phyloP scores from a whole-genome alignment of 2,797 vertebrate genomes.

The Scomberomorus guttatus region DNA sequence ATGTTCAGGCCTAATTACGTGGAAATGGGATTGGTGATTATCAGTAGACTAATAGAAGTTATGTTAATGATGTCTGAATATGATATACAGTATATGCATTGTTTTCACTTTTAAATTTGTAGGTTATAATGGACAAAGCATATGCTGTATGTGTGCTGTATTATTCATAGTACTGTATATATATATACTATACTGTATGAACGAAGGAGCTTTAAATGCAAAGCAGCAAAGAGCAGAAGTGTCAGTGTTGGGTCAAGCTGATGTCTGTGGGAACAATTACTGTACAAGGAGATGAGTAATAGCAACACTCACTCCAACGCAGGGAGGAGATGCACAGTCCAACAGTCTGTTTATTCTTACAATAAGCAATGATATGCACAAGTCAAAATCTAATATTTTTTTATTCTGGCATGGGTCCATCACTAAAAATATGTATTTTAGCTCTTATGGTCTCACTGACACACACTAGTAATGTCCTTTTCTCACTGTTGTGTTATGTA shows the following conservation, averaged over 20 bases:
- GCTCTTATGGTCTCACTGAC: background rate
- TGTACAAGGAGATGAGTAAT: background rate
- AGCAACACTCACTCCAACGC: background rate
- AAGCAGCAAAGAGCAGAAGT: slow-evolving; percentile 1
- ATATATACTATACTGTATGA: background rate
- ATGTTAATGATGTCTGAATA: background rate
- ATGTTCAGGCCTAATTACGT: slow-evolving; percentile 50
- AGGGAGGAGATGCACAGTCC: background rate
- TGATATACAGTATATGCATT: background rate
- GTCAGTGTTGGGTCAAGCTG: background rate
- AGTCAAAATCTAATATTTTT: background rate
- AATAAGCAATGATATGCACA: background rate
- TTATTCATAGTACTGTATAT: background rate
- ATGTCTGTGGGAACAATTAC: no score
- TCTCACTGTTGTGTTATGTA: background rate
- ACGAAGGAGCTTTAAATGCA: background rate
- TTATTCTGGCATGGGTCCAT: background rate
- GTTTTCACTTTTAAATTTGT: background rate
- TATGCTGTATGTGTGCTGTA: background rate
- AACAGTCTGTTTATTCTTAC: background rate
- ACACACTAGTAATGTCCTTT: background rate
- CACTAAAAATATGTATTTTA: background rate
- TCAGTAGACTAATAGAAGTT: slow-evolving; percentile 6
- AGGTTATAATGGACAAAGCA: background rate
- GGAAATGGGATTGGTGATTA: slow-evolving; percentile 19